phyloP scores from a whole-genome alignment of 2,888 invertebrate genomes.

The Drosophila mettleri region DNA sequence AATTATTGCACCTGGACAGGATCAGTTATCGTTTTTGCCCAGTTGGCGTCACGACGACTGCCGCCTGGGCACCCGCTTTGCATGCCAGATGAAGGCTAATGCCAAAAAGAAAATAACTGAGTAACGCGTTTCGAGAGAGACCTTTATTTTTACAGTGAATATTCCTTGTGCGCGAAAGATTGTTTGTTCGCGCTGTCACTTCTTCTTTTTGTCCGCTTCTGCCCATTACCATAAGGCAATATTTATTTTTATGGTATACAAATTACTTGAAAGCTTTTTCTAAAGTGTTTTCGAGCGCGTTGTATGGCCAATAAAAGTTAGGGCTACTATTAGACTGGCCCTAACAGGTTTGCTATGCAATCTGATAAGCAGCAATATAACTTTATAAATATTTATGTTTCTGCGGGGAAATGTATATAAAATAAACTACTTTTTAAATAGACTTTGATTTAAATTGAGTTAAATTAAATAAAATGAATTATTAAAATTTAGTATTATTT shows the following conservation, averaged over 20 bases:
- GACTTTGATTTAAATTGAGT: not conserved
- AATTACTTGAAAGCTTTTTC: slow-evolving; percentile 54
- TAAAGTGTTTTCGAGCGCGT: slow-evolving; percentile 48
- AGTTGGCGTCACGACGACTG: slow-evolving; percentile 63
- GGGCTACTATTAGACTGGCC: slow-evolving; percentile 27
- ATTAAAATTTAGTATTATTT: not conserved
- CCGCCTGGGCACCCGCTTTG: slow-evolving; percentile 43
- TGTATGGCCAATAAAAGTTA: slow-evolving; percentile 41
- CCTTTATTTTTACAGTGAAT: slow-evolving; percentile 15
- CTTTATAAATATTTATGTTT: not conserved
- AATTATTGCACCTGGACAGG: slow-evolving; percentile 76
- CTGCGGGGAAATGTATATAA: not conserved
- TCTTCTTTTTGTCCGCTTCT: not conserved
- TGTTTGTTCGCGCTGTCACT: slow-evolving; percentile 19
- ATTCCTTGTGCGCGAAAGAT: slow-evolving; percentile 19
- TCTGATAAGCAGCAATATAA: slow-evolving; percentile 18
- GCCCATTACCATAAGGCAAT: slow-evolving; percentile 37
- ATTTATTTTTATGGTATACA: slow-evolving; percentile 44
- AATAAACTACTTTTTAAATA: not conserved
- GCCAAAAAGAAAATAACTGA: slow-evolving; percentile 29
- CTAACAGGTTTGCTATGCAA: slow-evolving; percentile 19
- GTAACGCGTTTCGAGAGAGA: slow-evolving; percentile 6
- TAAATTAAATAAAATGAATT: not conserved
- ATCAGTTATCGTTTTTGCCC: slow-evolving; percentile 44
- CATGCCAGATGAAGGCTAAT: slow-evolving; percentile 52